phyloP scores from a whole-genome alignment of 2,888 invertebrate species.

The Rapana venosa region DNA sequence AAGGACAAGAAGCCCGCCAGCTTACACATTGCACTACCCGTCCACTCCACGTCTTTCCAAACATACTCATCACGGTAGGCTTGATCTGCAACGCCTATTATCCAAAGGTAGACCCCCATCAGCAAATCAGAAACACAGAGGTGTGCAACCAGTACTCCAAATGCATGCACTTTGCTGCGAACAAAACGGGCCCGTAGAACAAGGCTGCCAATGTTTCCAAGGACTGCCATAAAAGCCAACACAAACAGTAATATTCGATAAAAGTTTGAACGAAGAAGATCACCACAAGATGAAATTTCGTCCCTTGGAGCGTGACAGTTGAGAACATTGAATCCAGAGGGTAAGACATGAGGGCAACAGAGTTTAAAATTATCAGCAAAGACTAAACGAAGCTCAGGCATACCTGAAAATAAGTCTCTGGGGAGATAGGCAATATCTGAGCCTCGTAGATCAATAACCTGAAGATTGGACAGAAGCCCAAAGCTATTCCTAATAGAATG shows the following conservation, averaged over 20 bases:
- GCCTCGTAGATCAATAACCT: not conserved
- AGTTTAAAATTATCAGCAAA: not conserved
- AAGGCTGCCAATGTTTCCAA: not conserved
- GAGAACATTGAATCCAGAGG: not conserved
- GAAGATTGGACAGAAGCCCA: not conserved
- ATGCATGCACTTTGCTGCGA: not conserved
- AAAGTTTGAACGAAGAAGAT: not conserved
- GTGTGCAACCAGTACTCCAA: not conserved
- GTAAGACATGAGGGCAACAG: not conserved
- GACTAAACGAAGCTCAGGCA: not conserved
- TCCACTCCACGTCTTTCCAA: constrained; percentile 8
- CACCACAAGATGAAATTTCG: not conserved
- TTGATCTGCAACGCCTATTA: constrained; percentile 2
- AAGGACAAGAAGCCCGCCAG: not conserved
- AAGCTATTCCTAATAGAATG: not conserved
- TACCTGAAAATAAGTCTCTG: not conserved
- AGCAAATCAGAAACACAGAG: not conserved
- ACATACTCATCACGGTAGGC: not conserved
- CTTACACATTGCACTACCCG: not conserved
- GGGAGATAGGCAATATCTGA: not conserved
- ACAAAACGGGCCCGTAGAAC: not conserved
- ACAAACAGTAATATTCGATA: not conserved
- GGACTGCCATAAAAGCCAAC: not conserved
- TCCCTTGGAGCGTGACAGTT: not conserved
- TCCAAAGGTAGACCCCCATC: not conserved